phyloP scores from a whole-genome alignment of 2,888 invertebrate genomes.

The Nomada fucata region DNA sequence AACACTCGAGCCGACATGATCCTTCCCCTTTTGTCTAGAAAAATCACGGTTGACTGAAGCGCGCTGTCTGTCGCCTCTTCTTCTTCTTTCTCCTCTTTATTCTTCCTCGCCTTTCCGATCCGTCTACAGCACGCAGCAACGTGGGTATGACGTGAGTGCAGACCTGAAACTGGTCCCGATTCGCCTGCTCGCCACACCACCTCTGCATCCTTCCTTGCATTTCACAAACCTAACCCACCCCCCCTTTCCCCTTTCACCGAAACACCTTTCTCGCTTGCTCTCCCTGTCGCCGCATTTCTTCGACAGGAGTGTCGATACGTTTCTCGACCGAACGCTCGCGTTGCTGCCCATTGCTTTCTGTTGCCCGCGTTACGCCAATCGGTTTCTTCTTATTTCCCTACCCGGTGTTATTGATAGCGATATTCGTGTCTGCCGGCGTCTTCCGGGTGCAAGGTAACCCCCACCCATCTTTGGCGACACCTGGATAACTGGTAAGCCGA shows the following conservation, averaged over 20 bases:
- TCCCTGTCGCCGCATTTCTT: slow-evolving; percentile 48
- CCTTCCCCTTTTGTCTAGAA: slow-evolving; percentile 7
- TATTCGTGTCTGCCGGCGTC: slow-evolving; percentile 7
- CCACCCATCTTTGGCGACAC: neutral
- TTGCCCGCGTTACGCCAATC: slow-evolving; percentile 20
- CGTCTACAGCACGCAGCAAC: slow-evolving; percentile 68
- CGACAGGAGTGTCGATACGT: slow-evolving; percentile 25
- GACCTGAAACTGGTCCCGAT: slow-evolving; percentile 79
- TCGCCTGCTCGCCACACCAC: slow-evolving; percentile 78
- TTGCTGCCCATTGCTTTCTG: slow-evolving; percentile 13
- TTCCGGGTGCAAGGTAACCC: slow-evolving; percentile 24
- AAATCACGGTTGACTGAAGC: neutral
- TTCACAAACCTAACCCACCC: slow-evolving; percentile 72
- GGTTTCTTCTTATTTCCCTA: slow-evolving; percentile 10
- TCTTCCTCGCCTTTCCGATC: slow-evolving; percentile 35
- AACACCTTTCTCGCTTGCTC: slow-evolving; percentile 72
- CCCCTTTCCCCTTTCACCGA: slow-evolving; percentile 76
- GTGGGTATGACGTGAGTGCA: slow-evolving; percentile 73
- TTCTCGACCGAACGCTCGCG: neutral
- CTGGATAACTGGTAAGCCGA: neutral
- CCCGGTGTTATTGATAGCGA: slow-evolving; percentile 18
- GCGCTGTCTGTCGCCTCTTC: neutral
- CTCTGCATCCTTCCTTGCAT: slow-evolving; percentile 75
- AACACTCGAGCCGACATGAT: slow-evolving; percentile 37
- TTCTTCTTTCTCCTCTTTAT: slow-evolving; percentile 16